phyloP scores from a whole-genome alignment of 2,113 vertebrate species.

The Turnix velox region DNA sequence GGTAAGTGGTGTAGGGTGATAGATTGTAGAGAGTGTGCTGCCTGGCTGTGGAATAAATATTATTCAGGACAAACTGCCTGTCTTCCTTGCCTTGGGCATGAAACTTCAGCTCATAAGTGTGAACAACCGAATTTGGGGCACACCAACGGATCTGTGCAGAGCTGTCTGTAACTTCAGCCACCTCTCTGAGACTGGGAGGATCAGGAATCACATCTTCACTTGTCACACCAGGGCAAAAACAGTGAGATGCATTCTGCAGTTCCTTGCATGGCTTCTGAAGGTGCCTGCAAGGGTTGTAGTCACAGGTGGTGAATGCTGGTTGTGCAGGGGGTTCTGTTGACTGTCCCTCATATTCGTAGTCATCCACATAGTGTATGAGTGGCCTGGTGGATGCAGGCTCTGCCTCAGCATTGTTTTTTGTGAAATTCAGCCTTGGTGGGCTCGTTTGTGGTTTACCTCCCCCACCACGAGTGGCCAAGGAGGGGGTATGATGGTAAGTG shows the following conservation, averaged over 20 bases:
- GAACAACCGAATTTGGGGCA: slow-evolving; percentile 74
- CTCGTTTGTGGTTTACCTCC: background rate
- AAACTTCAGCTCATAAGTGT: slow-evolving; percentile 68
- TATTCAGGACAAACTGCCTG: slow-evolving; percentile 33
- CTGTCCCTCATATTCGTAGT: slow-evolving; percentile 14
- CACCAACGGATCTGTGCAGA: slow-evolving; percentile 77
- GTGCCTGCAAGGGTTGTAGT: slow-evolving; percentile 77
- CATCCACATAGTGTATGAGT: background rate
- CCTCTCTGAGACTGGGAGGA: slow-evolving; percentile 54
- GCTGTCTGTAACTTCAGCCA: slow-evolving; percentile 69
- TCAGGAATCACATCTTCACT: slow-evolving; percentile 65
- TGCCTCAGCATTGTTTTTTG: background rate
- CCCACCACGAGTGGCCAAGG: background rate
- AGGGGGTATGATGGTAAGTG: background rate
- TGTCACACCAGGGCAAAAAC: slow-evolving; percentile 69
- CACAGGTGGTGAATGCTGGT: background rate
- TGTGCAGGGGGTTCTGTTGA: background rate
- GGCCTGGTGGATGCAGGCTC: background rate
- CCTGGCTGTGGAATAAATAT: slow-evolving; percentile 69
- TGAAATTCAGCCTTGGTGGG: background rate
- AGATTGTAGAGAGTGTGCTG: slow-evolving; percentile 71
- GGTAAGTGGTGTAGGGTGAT: slow-evolving; percentile 66
- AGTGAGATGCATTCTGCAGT: slow-evolving; percentile 59
- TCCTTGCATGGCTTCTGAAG: slow-evolving; percentile 74
- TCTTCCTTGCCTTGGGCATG: background rate